Conservation (phyloP, 2,113 vertebrate species). For the Calyptomena viridis region DNA sequence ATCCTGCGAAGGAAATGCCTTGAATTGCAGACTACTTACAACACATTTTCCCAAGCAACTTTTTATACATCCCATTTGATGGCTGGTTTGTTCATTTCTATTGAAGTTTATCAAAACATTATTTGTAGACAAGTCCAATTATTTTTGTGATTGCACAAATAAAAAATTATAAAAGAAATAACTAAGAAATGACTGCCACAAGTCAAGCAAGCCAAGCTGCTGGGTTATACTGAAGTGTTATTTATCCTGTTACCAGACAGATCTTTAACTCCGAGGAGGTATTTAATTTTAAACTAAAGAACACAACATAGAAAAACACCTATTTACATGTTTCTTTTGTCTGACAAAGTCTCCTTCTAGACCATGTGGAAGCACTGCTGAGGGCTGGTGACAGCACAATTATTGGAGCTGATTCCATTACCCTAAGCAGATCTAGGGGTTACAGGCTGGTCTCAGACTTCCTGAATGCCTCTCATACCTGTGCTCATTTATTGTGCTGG, state of each 20-base stretch:
- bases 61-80: conserved; percentile 48
- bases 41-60: conserved; percentile 62
- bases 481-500: neutral
- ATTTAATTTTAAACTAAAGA: neutral
- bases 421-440: neutral
- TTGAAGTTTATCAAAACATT: conserved; percentile 42
- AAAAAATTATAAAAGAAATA: neutral
- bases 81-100: conserved; percentile 23
- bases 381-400: neutral
- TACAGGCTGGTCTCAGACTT: neutral
- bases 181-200: neutral
- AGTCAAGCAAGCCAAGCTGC: neutral
- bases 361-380: neutral
- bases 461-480: neutral
- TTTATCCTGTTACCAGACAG: neutral
- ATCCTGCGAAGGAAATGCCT: conserved; percentile 72
- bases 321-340: neutral
- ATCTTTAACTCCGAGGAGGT: neutral
- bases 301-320: neutral
- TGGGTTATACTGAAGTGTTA: neutral
- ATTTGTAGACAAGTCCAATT: conserved; percentile 25
- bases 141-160: neutral
- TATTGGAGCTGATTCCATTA: neutral
- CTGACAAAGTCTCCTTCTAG: neutral
- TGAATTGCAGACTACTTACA: conserved; percentile 67